A percentile compares a stretch with the other conserved stretches of the same genome.
Evolutionary conservation across 2,113 vertebrate species (phyloP).

Genomic region (Anser brachyrhynchus): DNA sequence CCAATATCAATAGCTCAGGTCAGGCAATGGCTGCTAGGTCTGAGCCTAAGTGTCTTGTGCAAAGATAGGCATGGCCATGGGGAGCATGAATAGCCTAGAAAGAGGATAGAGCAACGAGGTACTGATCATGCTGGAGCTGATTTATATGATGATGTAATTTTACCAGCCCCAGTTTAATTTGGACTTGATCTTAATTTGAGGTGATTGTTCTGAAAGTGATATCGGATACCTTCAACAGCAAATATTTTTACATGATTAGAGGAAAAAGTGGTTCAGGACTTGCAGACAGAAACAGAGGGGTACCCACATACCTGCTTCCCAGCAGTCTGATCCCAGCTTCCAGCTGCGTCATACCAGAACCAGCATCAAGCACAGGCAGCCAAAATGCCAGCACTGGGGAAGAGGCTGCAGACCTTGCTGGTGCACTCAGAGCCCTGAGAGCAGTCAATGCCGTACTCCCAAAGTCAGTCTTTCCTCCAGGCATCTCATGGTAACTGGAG

Average conservation of each 20-base stretch:
- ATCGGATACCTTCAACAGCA: background rate
- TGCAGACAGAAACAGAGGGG: background rate
- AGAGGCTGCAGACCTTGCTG: background rate
- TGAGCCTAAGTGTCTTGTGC: background rate
- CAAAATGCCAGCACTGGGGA: background rate
- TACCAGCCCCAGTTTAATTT: background rate
- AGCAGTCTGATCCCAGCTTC: background rate
- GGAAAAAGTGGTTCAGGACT: background rate
- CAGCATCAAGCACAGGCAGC: background rate
- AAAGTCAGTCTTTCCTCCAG: background rate
- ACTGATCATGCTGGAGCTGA: background rate
- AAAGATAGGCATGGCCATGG: background rate
- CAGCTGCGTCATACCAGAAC: background rate
- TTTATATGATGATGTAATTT: background rate
- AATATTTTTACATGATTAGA: background rate
- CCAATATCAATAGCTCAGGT: background rate
- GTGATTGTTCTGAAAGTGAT: background rate
- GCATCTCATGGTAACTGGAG: too few relatives aligned
- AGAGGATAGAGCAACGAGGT: background rate
- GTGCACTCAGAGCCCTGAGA: accelerated
- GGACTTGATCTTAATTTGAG: background rate
- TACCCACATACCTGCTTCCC: background rate
- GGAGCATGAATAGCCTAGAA: background rate
- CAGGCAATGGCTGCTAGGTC: background rate
- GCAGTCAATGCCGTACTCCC: background rate